phyloP scores from a whole-genome alignment of 2,888 invertebrate species.

The Gibbula magus region DNA sequence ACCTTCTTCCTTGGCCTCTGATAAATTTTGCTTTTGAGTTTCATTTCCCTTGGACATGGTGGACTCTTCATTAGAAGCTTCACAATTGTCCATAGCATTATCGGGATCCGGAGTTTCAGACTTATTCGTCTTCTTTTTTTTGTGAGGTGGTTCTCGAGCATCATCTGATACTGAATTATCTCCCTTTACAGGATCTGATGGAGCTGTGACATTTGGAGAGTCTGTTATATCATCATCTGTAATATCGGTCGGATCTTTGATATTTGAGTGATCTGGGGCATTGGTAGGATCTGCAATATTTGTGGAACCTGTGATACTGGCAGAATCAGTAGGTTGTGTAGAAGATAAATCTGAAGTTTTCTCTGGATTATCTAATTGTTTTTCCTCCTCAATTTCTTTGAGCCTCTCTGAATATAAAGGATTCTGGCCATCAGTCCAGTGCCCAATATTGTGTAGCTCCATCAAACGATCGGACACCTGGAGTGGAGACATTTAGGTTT shows the following conservation, averaged over 20 bases:
- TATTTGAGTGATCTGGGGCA: background rate
- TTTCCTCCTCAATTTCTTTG: constrained; percentile 35
- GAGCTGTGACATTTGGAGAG: background rate
- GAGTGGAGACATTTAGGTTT: background rate
- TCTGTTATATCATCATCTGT: background rate
- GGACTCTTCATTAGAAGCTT: background rate
- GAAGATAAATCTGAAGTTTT: background rate
- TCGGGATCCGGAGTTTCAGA: background rate
- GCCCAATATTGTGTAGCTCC: constrained; percentile 93
- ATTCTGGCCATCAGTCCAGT: constrained; percentile 82
- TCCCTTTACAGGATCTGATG: background rate
- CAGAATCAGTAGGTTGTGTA: background rate
- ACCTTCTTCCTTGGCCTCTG: too few species aligned
- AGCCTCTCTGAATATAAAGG: constrained; percentile 49
- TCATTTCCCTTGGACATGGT: too few species aligned
- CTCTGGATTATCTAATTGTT: background rate
- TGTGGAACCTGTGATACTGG: too few species aligned
- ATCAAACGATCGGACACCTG: constrained; percentile 88
- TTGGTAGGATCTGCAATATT: background rate
- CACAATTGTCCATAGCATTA: background rate
- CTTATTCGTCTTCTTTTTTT: constrained; percentile 25
- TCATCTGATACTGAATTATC: background rate
- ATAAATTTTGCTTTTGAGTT: too few species aligned
- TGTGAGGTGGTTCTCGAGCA: constrained; percentile 14
- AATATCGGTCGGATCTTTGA: background rate